phyloP scores from a whole-genome alignment of 2,113 vertebrate genomes.

The Murina feae region DNA sequence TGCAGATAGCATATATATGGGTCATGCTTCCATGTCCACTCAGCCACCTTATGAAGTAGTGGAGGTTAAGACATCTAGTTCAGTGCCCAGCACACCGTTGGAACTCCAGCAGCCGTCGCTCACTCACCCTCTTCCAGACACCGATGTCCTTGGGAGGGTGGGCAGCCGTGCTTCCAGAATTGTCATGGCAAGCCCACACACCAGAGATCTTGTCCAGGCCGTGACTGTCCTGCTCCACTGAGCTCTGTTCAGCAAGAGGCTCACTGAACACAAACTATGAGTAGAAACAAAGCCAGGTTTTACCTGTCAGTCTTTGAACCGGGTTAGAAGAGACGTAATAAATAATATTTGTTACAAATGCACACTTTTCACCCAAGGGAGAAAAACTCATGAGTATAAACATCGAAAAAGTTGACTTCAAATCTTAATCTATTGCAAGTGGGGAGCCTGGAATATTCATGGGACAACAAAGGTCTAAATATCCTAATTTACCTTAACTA shows the following conservation, averaged over 20 bases:
- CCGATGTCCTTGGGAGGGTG: background rate
- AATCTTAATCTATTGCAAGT: background rate
- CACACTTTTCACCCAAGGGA: background rate
- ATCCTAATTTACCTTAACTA: background rate
- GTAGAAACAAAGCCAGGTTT: background rate
- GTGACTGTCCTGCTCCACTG: background rate
- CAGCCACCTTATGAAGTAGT: background rate
- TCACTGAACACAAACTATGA: background rate
- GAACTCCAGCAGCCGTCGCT: background rate
- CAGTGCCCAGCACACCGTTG: background rate
- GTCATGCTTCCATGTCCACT: too few relatives aligned
- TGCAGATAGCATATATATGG: too few relatives aligned
- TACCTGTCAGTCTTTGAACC: background rate
- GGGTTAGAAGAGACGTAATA: background rate
- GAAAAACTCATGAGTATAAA: background rate
- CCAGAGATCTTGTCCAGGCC: background rate
- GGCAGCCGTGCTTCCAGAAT: background rate
- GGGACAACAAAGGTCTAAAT: background rate
- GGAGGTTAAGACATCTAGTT: background rate
- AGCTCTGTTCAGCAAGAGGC: background rate
- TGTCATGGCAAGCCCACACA: background rate
- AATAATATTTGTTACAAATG: background rate
- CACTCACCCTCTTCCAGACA: background rate
- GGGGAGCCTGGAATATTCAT: background rate
- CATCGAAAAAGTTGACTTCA: background rate